Conservation (phyloP, 1,140 invertebrate genomes). For the Hestina assimilis region DNA sequence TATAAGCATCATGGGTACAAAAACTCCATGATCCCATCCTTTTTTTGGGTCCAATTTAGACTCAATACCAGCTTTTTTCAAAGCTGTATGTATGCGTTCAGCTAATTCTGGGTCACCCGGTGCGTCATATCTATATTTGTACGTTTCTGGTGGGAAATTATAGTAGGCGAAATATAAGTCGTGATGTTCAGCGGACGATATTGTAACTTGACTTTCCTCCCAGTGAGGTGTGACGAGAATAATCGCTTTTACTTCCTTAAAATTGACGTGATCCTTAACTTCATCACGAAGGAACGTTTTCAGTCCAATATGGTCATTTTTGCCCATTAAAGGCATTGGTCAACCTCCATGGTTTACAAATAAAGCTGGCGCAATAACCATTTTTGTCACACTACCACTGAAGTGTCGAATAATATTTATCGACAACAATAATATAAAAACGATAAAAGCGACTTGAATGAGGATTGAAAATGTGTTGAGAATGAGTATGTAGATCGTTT, state of each 20-base stretch:
- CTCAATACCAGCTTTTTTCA: slow-evolving; percentile 52
- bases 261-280: slow-evolving; percentile 57
- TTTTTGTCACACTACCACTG: slow-evolving; percentile 44
- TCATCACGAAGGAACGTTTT: slow-evolving; percentile 59
- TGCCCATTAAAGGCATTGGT: slow-evolving; percentile 60
- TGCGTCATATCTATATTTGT: slow-evolving; percentile 62
- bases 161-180: slow-evolving; percentile 70
- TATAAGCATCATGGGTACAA: slow-evolving; percentile 70
- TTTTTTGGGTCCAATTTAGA: slow-evolving; percentile 58
- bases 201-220: slow-evolving; percentile 58
- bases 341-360: slow-evolving; percentile 73
- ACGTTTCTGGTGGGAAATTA: slow-evolving; percentile 66
- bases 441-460: slow-evolving; percentile 59
- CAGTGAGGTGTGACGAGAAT: slow-evolving; percentile 69
- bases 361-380: slow-evolving; percentile 62
- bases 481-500: slow-evolving; percentile 54
- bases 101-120: slow-evolving; percentile 62
- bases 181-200: slow-evolving; percentile 64
- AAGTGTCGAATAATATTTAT: slow-evolving; percentile 68
- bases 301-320: slow-evolving; percentile 56
- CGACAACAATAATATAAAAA: slow-evolving; percentile 65
- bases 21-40: slow-evolving; percentile 73
- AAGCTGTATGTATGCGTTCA: slow-evolving; percentile 43
- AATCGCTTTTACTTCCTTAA: slow-evolving; percentile 62
- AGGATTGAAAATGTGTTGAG: slow-evolving; percentile 61